Evolutionary conservation across 2,113 vertebrate species (phyloP).

Genomic region (Dipodomys stephensi): DNA sequence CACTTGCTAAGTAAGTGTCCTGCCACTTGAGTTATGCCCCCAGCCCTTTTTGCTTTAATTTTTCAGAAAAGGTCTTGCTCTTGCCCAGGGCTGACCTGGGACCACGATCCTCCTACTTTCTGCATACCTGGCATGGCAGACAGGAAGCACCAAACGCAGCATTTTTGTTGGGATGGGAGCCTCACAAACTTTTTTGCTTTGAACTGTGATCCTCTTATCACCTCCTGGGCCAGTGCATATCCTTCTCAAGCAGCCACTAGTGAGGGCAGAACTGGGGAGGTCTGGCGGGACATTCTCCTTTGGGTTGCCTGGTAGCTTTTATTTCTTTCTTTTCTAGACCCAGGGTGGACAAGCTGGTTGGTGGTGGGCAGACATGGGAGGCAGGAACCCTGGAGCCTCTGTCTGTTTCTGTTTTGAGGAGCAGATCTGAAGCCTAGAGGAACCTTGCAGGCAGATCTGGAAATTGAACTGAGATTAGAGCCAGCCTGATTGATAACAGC

Average conservation of each 20-base stretch:
- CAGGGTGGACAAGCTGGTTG: rapidly evolving
- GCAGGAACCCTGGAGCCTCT: rapidly evolving
- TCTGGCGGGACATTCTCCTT: neutral
- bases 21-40: too few relatives aligned
- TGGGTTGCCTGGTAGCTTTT: neutral
- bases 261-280: neutral
- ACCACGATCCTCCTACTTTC: too few relatives aligned
- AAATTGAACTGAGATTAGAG: neutral
- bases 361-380: neutral
- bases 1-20: too few relatives aligned
- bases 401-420: neutral
- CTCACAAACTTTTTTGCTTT: too few relatives aligned
- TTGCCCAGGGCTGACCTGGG: too few relatives aligned
- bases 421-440: neutral
- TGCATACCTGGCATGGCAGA: too few relatives aligned
- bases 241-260: neutral
- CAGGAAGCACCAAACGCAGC: too few relatives aligned
- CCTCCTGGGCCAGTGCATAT: too few relatives aligned
- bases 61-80: too few relatives aligned
- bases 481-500: neutral
- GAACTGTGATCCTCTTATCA: too few relatives aligned
- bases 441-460: neutral
- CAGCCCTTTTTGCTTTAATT: too few relatives aligned
- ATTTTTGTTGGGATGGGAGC: too few relatives aligned
- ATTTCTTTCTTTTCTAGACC: neutral